These are phyloP conservation scores for Parnassius apollo DNA, from an alignment of 2,888 invertebrate species.

Conservation along the genomic window DNA sequence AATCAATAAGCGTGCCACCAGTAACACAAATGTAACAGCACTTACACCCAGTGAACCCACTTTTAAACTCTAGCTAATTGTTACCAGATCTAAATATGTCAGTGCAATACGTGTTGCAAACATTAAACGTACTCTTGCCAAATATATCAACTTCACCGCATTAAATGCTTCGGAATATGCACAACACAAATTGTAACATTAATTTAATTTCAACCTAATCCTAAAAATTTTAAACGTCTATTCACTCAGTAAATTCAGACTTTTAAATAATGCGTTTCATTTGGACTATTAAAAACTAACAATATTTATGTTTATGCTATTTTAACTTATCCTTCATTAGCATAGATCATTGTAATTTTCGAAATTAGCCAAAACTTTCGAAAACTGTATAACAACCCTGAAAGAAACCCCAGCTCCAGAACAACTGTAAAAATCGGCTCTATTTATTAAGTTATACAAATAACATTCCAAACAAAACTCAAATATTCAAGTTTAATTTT, in stretches of 20 bases:
- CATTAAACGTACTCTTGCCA: constrained; percentile 12
- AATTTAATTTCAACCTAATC: constrained; percentile 37
- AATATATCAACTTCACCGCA: constrained; percentile 5
- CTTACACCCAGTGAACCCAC: constrained; percentile 7
- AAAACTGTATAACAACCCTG: too few species aligned
- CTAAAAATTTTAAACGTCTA: constrained; percentile 40
- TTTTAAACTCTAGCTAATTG: constrained; percentile 13
- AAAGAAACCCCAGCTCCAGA: too few species aligned
- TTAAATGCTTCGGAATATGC: constrained; percentile 13
- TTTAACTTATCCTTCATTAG: background rate
- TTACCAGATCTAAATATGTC: constrained; percentile 4
- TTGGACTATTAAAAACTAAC: constrained; percentile 35
- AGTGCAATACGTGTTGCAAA: constrained; percentile 1
- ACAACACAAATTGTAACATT: constrained; percentile 13
- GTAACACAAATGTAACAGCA: constrained; percentile 13
- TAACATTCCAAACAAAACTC: background rate
- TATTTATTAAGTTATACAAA: background rate
- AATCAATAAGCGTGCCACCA: constrained; percentile 13
- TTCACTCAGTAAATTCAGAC: constrained; percentile 52
- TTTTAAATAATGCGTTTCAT: constrained; percentile 45
- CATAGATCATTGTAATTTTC: background rate
- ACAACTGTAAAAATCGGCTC: too few species aligned
- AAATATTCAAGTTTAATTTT: background rate
- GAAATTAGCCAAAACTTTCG: background rate
- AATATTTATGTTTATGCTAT: constrained; percentile 7